Evolutionary conservation across 2,113 vertebrate species (phyloP).

Genomic region (Oreochromis spilurus): DNA sequence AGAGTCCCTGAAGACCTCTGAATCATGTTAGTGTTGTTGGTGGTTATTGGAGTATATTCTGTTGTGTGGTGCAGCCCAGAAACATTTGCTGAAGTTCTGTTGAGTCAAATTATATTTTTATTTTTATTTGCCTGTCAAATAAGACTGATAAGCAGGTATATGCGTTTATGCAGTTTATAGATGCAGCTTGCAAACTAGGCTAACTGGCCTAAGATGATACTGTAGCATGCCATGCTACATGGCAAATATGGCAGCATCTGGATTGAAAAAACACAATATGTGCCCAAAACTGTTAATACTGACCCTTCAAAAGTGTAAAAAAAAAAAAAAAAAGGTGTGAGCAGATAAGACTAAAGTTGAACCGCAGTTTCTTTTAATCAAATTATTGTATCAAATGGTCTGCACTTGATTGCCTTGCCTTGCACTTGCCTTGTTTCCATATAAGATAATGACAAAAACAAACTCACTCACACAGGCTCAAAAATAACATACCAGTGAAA

Average conservation of each 20-base stretch:
- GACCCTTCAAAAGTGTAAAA: too few species aligned
- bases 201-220: background rate
- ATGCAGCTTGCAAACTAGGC: background rate
- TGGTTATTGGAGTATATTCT: rapidly evolving
- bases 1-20: background rate
- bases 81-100: background rate
- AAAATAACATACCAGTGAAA: background rate
- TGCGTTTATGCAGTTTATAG: background rate
- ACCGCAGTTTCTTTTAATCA: background rate
- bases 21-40: background rate
- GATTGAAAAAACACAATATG: rapidly evolving
- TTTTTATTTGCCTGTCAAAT: background rate
- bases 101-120: background rate
- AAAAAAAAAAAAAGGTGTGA: too few species aligned
- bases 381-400: background rate
- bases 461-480: background rate
- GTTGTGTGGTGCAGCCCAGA: background rate
- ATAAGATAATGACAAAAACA: background rate
- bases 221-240: background rate
- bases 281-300: background rate
- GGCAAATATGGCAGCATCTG: background rate
- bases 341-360: too few species aligned
- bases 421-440: background rate
- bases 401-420: background rate
- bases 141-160: background rate